Percentiles rank a stretch among this genome's conserved stretches.
Evolutionary conservation across 2,113 vertebrate species (phyloP).

Genomic region (Ardeotis arabs): DNA sequence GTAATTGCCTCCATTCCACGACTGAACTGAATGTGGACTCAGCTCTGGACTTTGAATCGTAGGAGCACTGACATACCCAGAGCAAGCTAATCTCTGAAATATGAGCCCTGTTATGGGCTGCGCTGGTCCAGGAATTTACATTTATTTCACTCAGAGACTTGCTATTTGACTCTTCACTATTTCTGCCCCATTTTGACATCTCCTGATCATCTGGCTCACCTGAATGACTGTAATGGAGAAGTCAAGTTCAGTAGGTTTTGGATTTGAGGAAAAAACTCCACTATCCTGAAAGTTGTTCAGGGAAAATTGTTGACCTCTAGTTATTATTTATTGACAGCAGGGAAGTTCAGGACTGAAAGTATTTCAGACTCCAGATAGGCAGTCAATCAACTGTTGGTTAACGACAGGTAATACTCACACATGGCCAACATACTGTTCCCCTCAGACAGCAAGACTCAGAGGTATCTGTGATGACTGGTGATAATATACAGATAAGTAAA

Average conservation of each 20-base stretch:
- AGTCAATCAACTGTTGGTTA: neutral
- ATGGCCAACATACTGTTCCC: accelerated
- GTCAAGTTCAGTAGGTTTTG: neutral
- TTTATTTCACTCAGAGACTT: neutral
- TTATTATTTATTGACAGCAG: neutral
- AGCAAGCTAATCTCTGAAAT: neutral
- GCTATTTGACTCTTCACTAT: neutral
- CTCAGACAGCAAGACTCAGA: neutral
- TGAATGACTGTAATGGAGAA: neutral
- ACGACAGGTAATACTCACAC: neutral
- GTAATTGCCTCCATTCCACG: neutral
- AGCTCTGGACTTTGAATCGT: neutral
- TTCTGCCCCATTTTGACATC: neutral
- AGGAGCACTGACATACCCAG: neutral
- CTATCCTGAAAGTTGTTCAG: neutral
- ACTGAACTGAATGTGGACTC: neutral
- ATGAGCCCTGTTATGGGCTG: neutral
- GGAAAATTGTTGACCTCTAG: neutral
- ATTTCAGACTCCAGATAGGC: neutral
- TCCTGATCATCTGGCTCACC: neutral
- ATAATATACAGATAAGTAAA: neutral
- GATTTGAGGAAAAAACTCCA: neutral
- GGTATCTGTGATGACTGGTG: neutral
- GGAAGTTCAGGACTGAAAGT: neutral
- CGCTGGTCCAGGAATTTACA: neutral